These are phyloP conservation scores for Toxostoma redivivum DNA, from an alignment of 2,113 vertebrate genomes.

Conservation along the genomic window DNA sequence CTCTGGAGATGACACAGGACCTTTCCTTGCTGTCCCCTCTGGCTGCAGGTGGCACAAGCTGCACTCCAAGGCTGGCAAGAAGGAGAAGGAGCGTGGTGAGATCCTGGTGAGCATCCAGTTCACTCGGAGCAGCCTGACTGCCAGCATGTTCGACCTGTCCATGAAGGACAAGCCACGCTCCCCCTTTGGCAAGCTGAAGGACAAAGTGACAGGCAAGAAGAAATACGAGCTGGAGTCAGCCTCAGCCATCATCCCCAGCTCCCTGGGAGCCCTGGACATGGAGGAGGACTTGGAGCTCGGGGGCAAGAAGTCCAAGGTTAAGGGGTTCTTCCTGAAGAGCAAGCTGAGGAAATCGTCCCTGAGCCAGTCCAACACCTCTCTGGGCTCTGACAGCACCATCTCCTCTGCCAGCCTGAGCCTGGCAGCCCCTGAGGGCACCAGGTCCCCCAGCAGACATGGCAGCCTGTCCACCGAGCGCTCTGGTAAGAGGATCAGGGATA, in stretches of 20 bases:
- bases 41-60: slow-evolving; percentile 89
- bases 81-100: slow-evolving; percentile 95
- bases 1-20: background rate
- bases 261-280: slow-evolving; percentile 78
- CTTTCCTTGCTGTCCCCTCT: background rate
- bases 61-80: slow-evolving; percentile 91
- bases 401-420: slow-evolving; percentile 87
- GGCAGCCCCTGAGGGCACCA: slow-evolving; percentile 73
- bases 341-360: slow-evolving; percentile 89
- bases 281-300: slow-evolving; percentile 83
- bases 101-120: slow-evolving; percentile 90
- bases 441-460: slow-evolving; percentile 82
- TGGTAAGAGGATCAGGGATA: slow-evolving; percentile 70
- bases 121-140: slow-evolving; percentile 87
- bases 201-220: slow-evolving; percentile 88
- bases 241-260: slow-evolving; percentile 83
- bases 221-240: slow-evolving; percentile 82
- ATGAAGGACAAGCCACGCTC: slow-evolving; percentile 89
- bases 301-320: slow-evolving; percentile 78
- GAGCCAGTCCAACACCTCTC: slow-evolving; percentile 89
- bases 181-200: slow-evolving; percentile 89
- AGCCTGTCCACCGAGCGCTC: slow-evolving; percentile 85
- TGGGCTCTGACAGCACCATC: slow-evolving; percentile 93
- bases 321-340: slow-evolving; percentile 87
- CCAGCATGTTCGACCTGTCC: slow-evolving; percentile 98